Evolutionary conservation across 2,888 invertebrate genomes (phyloP).

Genomic region (Idaea dimidiata): DNA sequence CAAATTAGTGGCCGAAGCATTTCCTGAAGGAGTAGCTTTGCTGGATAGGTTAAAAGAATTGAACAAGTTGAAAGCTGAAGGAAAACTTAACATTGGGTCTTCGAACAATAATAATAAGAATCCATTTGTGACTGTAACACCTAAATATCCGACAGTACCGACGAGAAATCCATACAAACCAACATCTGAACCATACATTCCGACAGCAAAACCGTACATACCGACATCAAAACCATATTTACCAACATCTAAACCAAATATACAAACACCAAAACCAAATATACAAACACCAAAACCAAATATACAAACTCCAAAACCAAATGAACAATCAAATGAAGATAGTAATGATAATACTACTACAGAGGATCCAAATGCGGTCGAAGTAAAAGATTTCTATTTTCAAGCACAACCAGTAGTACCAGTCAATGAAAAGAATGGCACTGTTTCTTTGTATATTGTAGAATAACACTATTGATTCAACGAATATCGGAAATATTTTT

Average conservation of each 20-base stretch:
- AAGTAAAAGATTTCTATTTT: conserved; percentile 33
- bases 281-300: not conserved
- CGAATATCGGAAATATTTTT: too few relatives aligned
- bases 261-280: not conserved
- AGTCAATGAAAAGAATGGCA: conserved; percentile 31
- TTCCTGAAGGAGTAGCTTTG: conserved; percentile 26
- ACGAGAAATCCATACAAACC: not conserved
- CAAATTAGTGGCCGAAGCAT: conserved; percentile 21
- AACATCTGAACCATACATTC: not conserved
- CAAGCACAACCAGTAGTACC: conserved; percentile 45
- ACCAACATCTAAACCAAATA: not conserved
- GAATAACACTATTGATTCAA: not conserved
- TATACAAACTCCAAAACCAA: not conserved
- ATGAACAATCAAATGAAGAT: not conserved
- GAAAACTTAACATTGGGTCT: conserved; percentile 11
- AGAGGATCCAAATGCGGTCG: conserved; percentile 4
- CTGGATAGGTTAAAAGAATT: conserved; percentile 35
- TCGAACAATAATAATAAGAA: conserved; percentile 9
- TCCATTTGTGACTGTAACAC: conserved; percentile 9
- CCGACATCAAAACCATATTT: not conserved
- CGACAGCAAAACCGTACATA: not conserved
- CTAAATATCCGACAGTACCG: not conserved
- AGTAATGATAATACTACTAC: not conserved
- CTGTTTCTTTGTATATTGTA: not conserved
- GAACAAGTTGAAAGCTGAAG: conserved; percentile 35